Base-by-base conservation (phyloP, 2,113 vertebrate genomes). In the Centrocercus urophasianus region DNA sequence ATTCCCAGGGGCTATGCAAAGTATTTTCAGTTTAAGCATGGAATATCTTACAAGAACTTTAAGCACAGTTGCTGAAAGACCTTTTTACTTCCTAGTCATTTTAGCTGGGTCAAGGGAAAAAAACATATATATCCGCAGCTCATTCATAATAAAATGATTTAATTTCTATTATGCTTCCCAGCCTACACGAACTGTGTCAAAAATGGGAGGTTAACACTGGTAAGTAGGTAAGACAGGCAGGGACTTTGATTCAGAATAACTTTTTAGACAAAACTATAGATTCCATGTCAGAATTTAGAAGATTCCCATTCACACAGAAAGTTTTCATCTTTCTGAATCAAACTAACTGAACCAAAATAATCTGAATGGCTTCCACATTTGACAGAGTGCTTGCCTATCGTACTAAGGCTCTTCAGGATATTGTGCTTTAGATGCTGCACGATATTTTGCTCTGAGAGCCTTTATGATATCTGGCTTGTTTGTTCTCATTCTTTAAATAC, bases 401-500 rank as follows among this genome's bases (percentile, higher is more conserved):
- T 65, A 38, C 25, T 60, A 30, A 42, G 74, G n/a, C 0, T 3
- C 50, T 63, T 84, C 52, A 25, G 54, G 71, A 83, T 16, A 66
- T 90, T 84, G 87, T 92, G 32, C 64, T 93, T 95, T 89, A 95
- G 74, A 71, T 74, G 67, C 32, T 89, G 56, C 38, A 67, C 92
- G 72, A 87, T 79, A 75, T 85, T 89, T 85, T 40, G 83, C 78
- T 77, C 89, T 86, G 14, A 71, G 90, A 93, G 50, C 20, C 50
- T 93, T 71, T 60, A 71, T 1, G 4, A 50, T 50, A 86, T 88
- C 87, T 93, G 79, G 67, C 42, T 89, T 80, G 63, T 19, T 38
- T 64, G 65, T 67, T 95, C 72, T 83, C 75, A 78, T 88, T 74
- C 82, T 91, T 78, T 85, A 95, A 74, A 88, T 89, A 83, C 86